phyloP scores from a whole-genome alignment of 2,113 vertebrate genomes.

The Butorides virescens region DNA sequence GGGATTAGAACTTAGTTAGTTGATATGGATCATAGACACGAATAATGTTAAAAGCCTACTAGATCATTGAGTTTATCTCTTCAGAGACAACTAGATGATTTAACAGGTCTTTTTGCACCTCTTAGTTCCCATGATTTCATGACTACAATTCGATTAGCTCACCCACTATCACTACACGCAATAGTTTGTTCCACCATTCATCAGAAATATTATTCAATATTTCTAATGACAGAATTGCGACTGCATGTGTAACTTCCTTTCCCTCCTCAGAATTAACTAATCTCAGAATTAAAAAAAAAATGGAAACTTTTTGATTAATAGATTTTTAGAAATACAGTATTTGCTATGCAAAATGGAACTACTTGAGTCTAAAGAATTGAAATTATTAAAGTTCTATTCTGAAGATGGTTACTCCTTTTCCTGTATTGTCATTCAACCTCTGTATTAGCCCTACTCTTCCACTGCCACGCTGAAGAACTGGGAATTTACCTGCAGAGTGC shows the following conservation, averaged over 20 bases:
- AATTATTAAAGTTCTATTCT: background rate
- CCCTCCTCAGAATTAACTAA: background rate
- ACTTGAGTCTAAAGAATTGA: background rate
- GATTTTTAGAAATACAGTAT: background rate
- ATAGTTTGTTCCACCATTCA: background rate
- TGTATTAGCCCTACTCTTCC: background rate
- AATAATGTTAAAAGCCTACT: background rate
- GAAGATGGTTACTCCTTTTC: background rate
- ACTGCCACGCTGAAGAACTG: background rate
- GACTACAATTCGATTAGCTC: background rate
- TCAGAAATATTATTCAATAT: background rate
- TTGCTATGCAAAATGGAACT: background rate
- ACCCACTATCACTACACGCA: background rate
- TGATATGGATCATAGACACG: background rate
- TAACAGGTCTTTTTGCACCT: background rate
- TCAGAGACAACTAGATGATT: background rate
- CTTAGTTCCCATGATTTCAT: background rate
- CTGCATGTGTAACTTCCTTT: background rate
- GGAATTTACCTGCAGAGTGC: background rate
- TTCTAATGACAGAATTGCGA: background rate
- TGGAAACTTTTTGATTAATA: background rate
- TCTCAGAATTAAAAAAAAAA: background rate
- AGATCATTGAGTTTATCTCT: background rate
- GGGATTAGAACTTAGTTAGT: background rate
- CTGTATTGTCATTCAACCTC: background rate